Base-by-base conservation (phyloP, 23 tunicate genomes). In the Oikopleura dioica region DNA sequence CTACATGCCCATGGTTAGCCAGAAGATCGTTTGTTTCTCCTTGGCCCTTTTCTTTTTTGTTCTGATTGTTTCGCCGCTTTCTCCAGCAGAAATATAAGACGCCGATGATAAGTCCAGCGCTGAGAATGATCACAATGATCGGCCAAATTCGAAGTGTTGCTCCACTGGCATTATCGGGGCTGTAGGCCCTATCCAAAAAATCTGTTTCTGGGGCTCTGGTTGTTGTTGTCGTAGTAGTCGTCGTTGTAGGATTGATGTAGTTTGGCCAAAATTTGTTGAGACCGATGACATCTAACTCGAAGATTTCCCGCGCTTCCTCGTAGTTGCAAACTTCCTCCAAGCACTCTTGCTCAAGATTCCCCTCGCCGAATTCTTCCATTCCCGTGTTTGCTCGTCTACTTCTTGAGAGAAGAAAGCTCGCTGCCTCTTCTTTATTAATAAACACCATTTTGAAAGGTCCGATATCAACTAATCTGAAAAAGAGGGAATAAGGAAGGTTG, bases 291-390 rank as follows among this genome's bases (percentile, higher is more conserved):
- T 91, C 92, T 23, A 76, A 77, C 78, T 85, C 97, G 78, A 85
- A 91, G 1, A 85, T 84, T 78, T 91, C 97, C 38, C 97, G 77
- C 26, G 97, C 97, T 82, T 91, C 97, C 69, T 91, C 92, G 59
- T 75, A 84, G 37, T 79, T 79, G 69, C 97, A 91, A 34, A 37
- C 38, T 80, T 91, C 92, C 51, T 91, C 92, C n/a, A 26, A 28
- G 69, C 97, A 91, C 76, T 91, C 97, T 68, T 82, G 55, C 76
- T 91, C 97, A n/a, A 91, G 32, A 77, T 82, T 82, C 0, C 97
- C 97, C 63, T 82, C 84, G 35, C 79, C 83, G 0, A 69, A 23
- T 78, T 85, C 92, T 78, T 91, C 97, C 55, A 44, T 44, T 44
- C 55, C 55, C 16, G 55, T 44, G 55, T 44, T 44, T 9, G 55